A percentile compares a stretch with the other conserved stretches of the same genome.
phyloP scores from a whole-genome alignment of 2,888 invertebrate genomes.

The Sabatieria punctata region DNA sequence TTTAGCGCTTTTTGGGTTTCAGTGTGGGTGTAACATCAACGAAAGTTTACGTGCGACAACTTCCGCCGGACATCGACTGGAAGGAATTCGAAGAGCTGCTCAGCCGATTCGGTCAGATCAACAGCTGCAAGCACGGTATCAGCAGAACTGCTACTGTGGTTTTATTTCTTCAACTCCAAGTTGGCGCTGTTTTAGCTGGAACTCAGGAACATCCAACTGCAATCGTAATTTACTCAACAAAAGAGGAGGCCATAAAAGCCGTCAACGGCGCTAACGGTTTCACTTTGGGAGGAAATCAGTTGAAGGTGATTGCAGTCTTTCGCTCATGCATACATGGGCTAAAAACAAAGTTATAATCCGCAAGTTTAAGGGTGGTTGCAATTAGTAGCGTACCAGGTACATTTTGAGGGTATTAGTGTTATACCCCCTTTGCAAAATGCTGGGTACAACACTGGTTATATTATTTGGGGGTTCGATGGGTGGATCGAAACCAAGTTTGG shows the following conservation, averaged over 20 bases:
- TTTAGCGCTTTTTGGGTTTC: too few species aligned
- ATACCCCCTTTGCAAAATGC: too few species aligned
- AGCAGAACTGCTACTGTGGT: background rate
- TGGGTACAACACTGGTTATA: too few species aligned
- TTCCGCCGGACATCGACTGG: slow-evolving; percentile 1
- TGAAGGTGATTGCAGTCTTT: too few species aligned
- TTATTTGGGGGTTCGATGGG: too few species aligned
- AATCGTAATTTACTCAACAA: slow-evolving; percentile 6
- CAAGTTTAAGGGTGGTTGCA: too few species aligned
- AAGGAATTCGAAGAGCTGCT: background rate
- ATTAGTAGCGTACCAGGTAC: too few species aligned
- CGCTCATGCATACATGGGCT: too few species aligned
- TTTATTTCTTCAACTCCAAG: background rate
- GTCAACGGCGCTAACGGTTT: slow-evolving; percentile 5
- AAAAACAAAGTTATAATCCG: too few species aligned
- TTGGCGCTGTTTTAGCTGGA: background rate
- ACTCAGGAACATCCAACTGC: background rate
- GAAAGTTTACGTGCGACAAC: background rate
- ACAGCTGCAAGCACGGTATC: slow-evolving; percentile 1
- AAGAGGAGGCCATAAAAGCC: slow-evolving; percentile 7
- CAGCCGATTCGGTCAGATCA: background rate
- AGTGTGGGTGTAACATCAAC: background rate
- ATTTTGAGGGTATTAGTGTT: too few species aligned
- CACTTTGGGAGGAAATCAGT: background rate
- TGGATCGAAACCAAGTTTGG: too few species aligned